Evolutionary conservation across 2,888 invertebrate genomes (phyloP).

Genomic region (Epiblema foenella): DNA sequence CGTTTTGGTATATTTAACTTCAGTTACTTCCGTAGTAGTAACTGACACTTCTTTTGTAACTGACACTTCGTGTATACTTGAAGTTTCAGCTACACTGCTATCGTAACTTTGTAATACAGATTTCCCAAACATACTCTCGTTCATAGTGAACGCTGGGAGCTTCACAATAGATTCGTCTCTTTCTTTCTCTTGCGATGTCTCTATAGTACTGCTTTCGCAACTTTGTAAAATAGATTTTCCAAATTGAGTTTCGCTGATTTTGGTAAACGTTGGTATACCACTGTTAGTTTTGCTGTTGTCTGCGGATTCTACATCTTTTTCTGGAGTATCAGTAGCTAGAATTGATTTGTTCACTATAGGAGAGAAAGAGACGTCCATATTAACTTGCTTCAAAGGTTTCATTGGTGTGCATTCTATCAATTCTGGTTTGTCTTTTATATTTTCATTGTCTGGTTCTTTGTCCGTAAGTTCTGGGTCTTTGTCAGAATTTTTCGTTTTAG

Average conservation of each 20-base stretch:
- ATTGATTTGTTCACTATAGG: slow-evolving; percentile 77
- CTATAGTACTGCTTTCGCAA: slow-evolving; percentile 25
- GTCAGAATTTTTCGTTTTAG: slow-evolving; percentile 68
- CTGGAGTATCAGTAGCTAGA: slow-evolving; percentile 59
- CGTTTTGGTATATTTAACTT: slow-evolving; percentile 8
- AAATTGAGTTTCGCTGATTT: slow-evolving; percentile 38
- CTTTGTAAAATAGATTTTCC: slow-evolving; percentile 39
- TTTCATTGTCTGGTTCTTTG: slow-evolving; percentile 50
- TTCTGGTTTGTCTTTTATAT: slow-evolving; percentile 5
- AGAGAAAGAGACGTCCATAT: slow-evolving; percentile 74
- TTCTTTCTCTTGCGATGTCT: slow-evolving; percentile 29
- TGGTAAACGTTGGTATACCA: slow-evolving; percentile 47
- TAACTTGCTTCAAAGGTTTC: slow-evolving; percentile 64
- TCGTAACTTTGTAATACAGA: slow-evolving; percentile 72
- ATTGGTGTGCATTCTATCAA: slow-evolving; percentile 71
- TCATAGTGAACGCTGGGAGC: slow-evolving; percentile 65
- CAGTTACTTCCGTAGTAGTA: slow-evolving; percentile 7
- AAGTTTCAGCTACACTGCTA: slow-evolving; percentile 63
- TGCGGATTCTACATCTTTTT: slow-evolving; percentile 53
- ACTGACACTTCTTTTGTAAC: slow-evolving; percentile 32
- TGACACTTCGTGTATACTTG: slow-evolving; percentile 53
- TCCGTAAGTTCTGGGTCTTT: slow-evolving; percentile 55
- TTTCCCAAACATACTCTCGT: slow-evolving; percentile 64
- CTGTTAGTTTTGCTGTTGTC: slow-evolving; percentile 54
- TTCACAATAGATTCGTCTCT: slow-evolving; percentile 29